Evolutionary conservation across 2,888 invertebrate genomes (phyloP), one percentile per base, ranked within the genome.

Genomic region (Hemaris fuciformis): DNA sequence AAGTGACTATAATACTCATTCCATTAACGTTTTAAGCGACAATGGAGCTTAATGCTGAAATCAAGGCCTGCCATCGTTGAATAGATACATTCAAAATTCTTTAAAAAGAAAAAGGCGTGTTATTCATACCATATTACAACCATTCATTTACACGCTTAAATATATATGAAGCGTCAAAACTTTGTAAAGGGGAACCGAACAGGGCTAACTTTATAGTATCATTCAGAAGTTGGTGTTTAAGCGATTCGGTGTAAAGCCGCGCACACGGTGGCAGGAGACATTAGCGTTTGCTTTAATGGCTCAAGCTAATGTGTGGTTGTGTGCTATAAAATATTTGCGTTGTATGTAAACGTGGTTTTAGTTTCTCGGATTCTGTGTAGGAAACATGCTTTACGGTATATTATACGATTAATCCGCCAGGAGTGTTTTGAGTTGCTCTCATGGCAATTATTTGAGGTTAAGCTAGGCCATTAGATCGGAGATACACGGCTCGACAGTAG

Each of bases 111-210:
- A 69, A 61, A 64, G 64, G 63, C 60, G 63, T 64, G 68, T 64
- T 67, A 69, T 67, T 71, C 74, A 71, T 67, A 66, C 63, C 66
- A 64, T 76, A 77, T 77, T 73, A 75, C 74, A 15, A 67, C 68
- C 74, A 78, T 79, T 81, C 73, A 79, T 79, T 81, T 73, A 67
- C 76, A 70, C 68, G 56, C 66, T 81, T 83, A 80, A 85, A 84
- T 85, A 86, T 85, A 85, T 81, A 86, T 83, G 85, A 84, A 71
- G 73, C 75, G 76, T 76, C 78, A 80, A 77, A 84, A 82, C 75
- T 83, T 77, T 74, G 74, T 72, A 74, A 27, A 70, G 72, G 75
- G 71, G 58, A 53, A 62, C 74, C 71, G 69, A 81, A 81, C 74
- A 79, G 72, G 42, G 15, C 46, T 72, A 77, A 86, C 83, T 82